Evolutionary conservation across 2,797 vertebrate species (phyloP).

Genomic region (Spinibarbus caldwelli): DNA sequence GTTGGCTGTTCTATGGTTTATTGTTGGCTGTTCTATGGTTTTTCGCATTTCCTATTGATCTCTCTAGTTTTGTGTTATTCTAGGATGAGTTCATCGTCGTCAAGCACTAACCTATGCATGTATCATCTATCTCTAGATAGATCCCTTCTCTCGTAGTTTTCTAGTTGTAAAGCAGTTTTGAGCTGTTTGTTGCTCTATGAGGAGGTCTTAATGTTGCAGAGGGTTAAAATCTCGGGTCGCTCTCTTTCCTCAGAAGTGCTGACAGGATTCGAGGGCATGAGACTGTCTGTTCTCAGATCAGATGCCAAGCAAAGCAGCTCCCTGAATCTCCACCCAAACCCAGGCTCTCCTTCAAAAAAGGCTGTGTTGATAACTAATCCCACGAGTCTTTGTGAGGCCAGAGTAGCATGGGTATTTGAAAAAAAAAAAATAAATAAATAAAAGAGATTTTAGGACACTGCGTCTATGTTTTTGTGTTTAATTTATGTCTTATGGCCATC

Average conservation of each 20-base stretch:
- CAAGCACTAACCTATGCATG: not conserved
- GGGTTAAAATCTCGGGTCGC: conserved; percentile 60
- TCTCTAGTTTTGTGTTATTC: no score
- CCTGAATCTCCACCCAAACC: conserved; percentile 28
- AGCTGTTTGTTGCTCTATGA: conserved; percentile 1
- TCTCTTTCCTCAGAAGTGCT: conserved; percentile 69
- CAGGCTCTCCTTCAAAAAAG: conserved; percentile 1
- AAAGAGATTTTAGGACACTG: not conserved
- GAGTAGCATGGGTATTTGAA: not conserved
- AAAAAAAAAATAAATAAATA: no score
- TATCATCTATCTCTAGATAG: not conserved
- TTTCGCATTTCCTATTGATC: not conserved
- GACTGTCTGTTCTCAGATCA: conserved; percentile 67
- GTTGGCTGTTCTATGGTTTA: no score
- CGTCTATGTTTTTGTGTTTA: not conserved
- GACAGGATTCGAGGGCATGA: conserved; percentile 64
- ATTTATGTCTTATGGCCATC: not conserved
- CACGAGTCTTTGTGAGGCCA: not conserved
- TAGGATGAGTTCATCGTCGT: conserved; percentile 2
- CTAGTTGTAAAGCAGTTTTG: not conserved
- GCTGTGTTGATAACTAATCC: not conserved
- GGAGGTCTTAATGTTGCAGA: conserved; percentile 59
- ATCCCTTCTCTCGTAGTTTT: conserved; percentile 13
- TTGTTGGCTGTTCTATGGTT: no score
- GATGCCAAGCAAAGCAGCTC: conserved; percentile 76